phyloP scores from a whole-genome alignment of 2,888 invertebrate genomes.

The Steinernema scapterisci region DNA sequence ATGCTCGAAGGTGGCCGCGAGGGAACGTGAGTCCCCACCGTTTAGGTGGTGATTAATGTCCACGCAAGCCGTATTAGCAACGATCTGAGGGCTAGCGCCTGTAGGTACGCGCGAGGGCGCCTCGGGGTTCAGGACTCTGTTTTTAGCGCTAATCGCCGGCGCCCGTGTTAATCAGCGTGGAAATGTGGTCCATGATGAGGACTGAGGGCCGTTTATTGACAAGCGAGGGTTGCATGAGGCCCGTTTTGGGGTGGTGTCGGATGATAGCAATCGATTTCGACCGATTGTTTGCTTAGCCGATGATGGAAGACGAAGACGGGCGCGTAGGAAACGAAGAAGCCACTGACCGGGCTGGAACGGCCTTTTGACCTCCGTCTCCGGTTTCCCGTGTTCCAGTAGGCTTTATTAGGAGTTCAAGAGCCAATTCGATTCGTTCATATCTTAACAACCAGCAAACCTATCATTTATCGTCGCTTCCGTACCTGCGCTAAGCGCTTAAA shows the following conservation, averaged over 20 bases:
- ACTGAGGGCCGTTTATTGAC: not conserved
- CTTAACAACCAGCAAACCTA: too few species aligned
- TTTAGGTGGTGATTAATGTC: not conserved
- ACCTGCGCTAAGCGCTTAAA: too few species aligned
- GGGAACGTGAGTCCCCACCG: not conserved
- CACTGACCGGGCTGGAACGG: not conserved
- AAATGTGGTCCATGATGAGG: not conserved
- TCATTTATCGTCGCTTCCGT: too few species aligned
- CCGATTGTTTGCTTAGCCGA: slow-evolving; percentile 29
- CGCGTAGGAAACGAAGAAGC: slow-evolving; percentile 7
- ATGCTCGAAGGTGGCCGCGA: not conserved
- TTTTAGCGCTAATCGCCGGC: not conserved
- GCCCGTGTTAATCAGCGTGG: slow-evolving; percentile 20
- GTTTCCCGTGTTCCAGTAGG: not conserved
- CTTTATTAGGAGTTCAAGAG: too few species aligned
- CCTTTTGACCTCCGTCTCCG: slow-evolving; percentile 21
- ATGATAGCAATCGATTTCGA: slow-evolving; percentile 28
- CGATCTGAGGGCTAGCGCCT: not conserved
- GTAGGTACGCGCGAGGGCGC: not conserved
- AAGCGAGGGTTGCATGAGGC: slow-evolving; percentile 13
- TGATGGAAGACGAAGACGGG: not conserved
- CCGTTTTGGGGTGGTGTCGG: slow-evolving; percentile 2
- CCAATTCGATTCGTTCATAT: too few species aligned
- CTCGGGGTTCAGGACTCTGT: not conserved
- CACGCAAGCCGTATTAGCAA: not conserved